Evolutionary conservation across 2,797 vertebrate species (phyloP).

Genomic region (Gallinago stenura): DNA sequence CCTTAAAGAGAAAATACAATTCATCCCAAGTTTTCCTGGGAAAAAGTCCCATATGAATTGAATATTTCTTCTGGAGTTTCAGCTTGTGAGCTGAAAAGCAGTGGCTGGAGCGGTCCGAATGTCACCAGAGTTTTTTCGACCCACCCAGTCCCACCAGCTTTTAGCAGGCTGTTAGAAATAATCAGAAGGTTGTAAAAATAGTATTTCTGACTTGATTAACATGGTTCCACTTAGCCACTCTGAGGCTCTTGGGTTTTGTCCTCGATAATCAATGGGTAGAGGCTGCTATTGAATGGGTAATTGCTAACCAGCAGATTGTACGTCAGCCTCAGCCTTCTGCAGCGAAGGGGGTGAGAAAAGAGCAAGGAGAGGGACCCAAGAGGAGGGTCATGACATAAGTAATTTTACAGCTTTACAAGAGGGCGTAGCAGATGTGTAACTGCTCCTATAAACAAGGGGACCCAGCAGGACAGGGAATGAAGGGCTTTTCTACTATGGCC

Average conservation of each 20-base stretch:
- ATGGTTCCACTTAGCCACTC: background rate
- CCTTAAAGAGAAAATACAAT: slow-evolving; percentile 26
- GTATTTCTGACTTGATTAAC: slow-evolving; percentile 42
- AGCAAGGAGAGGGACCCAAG: background rate
- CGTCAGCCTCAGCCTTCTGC: background rate
- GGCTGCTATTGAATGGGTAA: background rate
- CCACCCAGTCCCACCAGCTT: slow-evolving; percentile 42
- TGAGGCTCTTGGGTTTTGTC: background rate
- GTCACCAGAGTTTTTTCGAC: background rate
- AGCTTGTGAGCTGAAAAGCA: background rate
- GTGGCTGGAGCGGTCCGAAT: background rate
- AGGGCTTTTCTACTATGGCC: background rate
- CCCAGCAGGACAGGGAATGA: background rate
- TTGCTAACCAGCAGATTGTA: background rate
- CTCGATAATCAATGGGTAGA: background rate
- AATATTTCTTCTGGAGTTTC: background rate
- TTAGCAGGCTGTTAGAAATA: slow-evolving; percentile 41
- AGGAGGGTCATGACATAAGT: background rate
- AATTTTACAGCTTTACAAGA: background rate
- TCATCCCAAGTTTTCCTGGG: background rate
- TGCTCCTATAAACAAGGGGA: background rate
- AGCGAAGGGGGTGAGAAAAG: background rate
- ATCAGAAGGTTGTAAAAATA: slow-evolving; percentile 47
- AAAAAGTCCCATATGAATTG: background rate
- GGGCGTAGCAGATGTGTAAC: background rate